Evolutionary conservation across 2,888 invertebrate species (phyloP).

Genomic region (Drosophila nr. perissopoda): DNA sequence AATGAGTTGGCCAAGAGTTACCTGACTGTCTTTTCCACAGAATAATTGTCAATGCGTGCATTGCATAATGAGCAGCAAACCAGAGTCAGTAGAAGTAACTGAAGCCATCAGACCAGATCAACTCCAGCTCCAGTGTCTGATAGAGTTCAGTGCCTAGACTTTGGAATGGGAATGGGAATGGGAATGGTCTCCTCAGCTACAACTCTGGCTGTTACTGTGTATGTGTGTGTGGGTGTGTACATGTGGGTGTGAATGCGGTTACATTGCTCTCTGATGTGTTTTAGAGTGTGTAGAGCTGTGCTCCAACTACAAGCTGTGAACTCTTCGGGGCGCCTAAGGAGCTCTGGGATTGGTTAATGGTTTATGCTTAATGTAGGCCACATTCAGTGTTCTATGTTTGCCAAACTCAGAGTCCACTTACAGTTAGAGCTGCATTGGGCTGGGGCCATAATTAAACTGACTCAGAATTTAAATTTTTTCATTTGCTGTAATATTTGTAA

Average conservation of each 20-base stretch:
- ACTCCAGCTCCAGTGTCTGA: constrained; percentile 16
- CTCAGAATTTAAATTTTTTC: background rate
- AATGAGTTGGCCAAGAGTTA: constrained; percentile 62
- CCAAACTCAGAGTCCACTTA: background rate
- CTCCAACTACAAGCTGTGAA: constrained; percentile 1
- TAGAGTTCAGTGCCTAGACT: constrained; percentile 55
- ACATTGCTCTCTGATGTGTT: constrained; percentile 28
- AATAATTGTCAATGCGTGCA: constrained; percentile 82
- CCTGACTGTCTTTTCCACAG: constrained; percentile 71
- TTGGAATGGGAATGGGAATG: constrained; percentile 32
- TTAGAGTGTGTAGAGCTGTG: background rate
- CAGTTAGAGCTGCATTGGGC: constrained; percentile 6
- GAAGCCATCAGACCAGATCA: constrained; percentile 15
- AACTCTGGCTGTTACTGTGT: background rate
- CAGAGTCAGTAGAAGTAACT: constrained; percentile 23
- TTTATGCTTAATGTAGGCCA: constrained; percentile 20
- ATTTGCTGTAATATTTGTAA: background rate
- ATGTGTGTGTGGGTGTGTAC: constrained; percentile 11
- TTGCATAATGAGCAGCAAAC: constrained; percentile 71
- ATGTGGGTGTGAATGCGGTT: constrained; percentile 26
- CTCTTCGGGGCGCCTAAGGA: constrained; percentile 44
- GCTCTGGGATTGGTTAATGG: constrained; percentile 26
- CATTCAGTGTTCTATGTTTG: constrained; percentile 1
- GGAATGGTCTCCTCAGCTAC: constrained; percentile 40
- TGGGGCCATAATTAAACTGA: background rate